Conservation (phyloP, 2,113 vertebrate species). For the Ardeotis arabs region DNA sequence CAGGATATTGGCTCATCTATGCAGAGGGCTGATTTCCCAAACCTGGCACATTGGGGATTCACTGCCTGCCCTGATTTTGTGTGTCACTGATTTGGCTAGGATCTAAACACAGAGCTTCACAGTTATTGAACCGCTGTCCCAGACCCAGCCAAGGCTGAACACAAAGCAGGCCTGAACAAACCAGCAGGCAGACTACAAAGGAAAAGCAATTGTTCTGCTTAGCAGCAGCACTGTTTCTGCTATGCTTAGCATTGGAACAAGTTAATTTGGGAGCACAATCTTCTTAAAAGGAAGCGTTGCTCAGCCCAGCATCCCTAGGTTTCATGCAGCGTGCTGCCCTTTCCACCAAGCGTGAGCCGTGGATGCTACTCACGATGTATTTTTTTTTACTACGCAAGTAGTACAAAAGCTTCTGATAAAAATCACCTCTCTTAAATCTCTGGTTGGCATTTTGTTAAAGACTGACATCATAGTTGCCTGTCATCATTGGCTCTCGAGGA, state of each 20-base stretch:
- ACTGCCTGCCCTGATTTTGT: slow-evolving; percentile 59
- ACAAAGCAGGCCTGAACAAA: slow-evolving; percentile 66
- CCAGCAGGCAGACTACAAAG: slow-evolving; percentile 60
- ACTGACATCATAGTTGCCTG: neutral
- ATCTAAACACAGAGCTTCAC: slow-evolving; percentile 57
- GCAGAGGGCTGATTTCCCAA: slow-evolving; percentile 52
- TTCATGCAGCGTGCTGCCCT: slow-evolving; percentile 61
- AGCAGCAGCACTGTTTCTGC: slow-evolving; percentile 54
- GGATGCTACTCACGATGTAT: slow-evolving; percentile 37
- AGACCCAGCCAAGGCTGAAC: slow-evolving; percentile 67
- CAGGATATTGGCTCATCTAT: slow-evolving; percentile 33
- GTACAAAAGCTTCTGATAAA: slow-evolving; percentile 6
- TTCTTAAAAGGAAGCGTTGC: slow-evolving; percentile 58
- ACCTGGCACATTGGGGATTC: slow-evolving; percentile 50
- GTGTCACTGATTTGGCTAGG: slow-evolving; percentile 67
- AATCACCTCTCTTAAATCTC: slow-evolving; percentile 1
- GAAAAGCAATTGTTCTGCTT: slow-evolving; percentile 72
- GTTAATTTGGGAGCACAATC: slow-evolving; percentile 76
- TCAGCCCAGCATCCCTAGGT: slow-evolving; percentile 50
- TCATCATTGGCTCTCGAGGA: neutral
- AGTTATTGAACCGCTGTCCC: slow-evolving; percentile 49
- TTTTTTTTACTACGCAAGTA: slow-evolving; percentile 23
- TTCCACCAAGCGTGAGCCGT: slow-evolving; percentile 35
- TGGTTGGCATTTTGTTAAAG: slow-evolving; percentile 21
- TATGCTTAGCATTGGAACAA: slow-evolving; percentile 75